phyloP scores from a whole-genome alignment of 2,888 invertebrate genomes.

The Agriopis leucophaearia region DNA sequence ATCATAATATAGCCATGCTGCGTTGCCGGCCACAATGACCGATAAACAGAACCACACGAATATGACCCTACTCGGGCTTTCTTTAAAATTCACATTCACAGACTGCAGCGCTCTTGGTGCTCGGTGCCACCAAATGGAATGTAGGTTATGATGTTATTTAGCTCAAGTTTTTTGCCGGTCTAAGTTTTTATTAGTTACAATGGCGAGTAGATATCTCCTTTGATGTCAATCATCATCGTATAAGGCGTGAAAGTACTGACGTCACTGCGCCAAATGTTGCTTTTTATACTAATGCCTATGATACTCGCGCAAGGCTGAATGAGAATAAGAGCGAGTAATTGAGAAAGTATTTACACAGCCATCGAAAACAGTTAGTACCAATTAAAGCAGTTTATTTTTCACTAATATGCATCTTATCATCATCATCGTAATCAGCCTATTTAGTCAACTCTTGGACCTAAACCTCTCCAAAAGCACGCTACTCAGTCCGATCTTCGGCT shows the following conservation, averaged over 20 bases:
- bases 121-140: constrained; percentile 76
- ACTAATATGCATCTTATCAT: no score
- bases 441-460: no score
- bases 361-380: neutral
- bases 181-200: constrained; percentile 76
- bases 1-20: constrained; percentile 74
- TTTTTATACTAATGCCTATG: constrained; percentile 61
- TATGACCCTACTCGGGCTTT: constrained; percentile 76
- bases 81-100: constrained; percentile 82
- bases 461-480: no score
- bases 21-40: constrained; percentile 78
- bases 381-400: no score
- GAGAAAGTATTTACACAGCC: constrained; percentile 5
- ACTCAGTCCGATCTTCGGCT: no score
- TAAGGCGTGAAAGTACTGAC: constrained; percentile 84
- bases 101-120: constrained; percentile 64
- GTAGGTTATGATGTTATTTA: constrained; percentile 85
- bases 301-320: constrained; percentile 55
- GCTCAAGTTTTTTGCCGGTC: constrained; percentile 77
- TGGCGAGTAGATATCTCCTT: constrained; percentile 76
- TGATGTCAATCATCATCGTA: constrained; percentile 80
- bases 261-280: constrained; percentile 75
- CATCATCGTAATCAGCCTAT: no score
- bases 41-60: constrained; percentile 82
- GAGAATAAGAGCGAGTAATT: constrained; percentile 54